A percentile compares a stretch with the other conserved stretches of the same genome.
Evolutionary conservation across 2,888 invertebrate species (phyloP).

Genomic region (Aproaerema taeniolella): DNA sequence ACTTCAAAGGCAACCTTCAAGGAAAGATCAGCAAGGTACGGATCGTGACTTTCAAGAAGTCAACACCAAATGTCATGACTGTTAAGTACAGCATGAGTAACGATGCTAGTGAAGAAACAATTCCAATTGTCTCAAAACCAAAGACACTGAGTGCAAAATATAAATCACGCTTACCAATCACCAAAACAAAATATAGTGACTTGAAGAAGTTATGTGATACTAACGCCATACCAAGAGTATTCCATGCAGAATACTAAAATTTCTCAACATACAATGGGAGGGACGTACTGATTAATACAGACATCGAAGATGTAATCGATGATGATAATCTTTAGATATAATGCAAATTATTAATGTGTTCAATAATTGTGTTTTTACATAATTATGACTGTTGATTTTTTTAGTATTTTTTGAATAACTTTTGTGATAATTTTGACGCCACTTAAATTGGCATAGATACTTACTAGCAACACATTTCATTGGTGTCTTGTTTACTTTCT

Average conservation of each 20-base stretch:
- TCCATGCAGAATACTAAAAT: not conserved
- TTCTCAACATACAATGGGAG: not conserved
- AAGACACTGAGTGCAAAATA: no score
- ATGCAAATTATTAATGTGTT: no score
- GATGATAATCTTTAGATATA: no score
- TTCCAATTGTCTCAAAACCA: slow-evolving; percentile 1
- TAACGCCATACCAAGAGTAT: not conserved
- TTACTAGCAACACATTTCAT: no score
- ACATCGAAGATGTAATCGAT: not conserved
- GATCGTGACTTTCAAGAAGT: slow-evolving; percentile 23
- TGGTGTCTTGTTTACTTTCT: no score
- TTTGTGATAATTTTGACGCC: no score
- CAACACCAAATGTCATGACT: slow-evolving; percentile 10
- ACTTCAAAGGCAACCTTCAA: slow-evolving; percentile 15
- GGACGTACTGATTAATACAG: not conserved
- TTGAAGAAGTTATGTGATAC: not conserved
- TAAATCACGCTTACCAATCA: not conserved
- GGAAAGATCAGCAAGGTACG: slow-evolving; percentile 26
- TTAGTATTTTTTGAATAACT: no score
- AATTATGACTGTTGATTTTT: no score
- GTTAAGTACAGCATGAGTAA: slow-evolving; percentile 20
- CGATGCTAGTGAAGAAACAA: not conserved
- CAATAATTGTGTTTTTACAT: no score
- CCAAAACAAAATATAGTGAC: slow-evolving; percentile 1
- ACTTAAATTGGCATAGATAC: no score